These are phyloP conservation scores for Trichogramma evanescens DNA, from an alignment of 2,888 invertebrate species.

Conservation along the genomic window DNA sequence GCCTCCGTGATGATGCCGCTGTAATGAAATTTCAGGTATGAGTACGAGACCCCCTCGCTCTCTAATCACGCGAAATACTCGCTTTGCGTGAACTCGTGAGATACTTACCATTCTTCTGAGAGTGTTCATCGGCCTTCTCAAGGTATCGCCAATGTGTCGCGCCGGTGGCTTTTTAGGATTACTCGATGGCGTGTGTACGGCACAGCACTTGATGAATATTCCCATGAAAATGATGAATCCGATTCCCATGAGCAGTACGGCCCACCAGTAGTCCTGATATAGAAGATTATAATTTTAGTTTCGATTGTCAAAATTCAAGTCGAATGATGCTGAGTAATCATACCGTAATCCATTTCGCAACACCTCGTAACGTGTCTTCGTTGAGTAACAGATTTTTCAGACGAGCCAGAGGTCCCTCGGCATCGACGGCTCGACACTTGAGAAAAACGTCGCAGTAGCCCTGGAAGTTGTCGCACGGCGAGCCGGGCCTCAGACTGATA, in stretches of 20 bases:
- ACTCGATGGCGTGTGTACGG: constrained; percentile 97
- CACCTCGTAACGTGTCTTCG: constrained; percentile 76
- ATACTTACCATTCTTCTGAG: constrained; percentile 70
- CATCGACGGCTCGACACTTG: constrained; percentile 96
- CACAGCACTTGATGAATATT: constrained; percentile 97
- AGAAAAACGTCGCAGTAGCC: constrained; percentile 99
- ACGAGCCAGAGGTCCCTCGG: constrained; percentile 93
- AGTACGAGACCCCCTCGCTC: neutral
- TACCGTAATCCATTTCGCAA: constrained; percentile 87
- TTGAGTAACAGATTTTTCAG: constrained; percentile 93
- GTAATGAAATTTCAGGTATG: neutral
- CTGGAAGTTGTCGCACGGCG: constrained; percentile 97
- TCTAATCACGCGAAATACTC: neutral
- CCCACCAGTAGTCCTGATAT: constrained; percentile 82
- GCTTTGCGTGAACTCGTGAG: neutral
- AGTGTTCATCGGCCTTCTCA: constrained; percentile 86
- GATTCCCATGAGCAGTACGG: constrained; percentile 84
- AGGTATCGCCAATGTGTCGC: constrained; percentile 83
- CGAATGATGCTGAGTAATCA: neutral
- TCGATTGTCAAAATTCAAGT: neutral
- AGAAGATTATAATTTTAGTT: neutral
- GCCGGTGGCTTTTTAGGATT: constrained; percentile 97
- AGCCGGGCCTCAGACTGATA: constrained; percentile 85
- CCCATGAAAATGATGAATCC: constrained; percentile 94
- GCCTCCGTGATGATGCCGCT: constrained; percentile 49